Percentiles rank a stretch among this genome's conserved stretches.
Evolutionary conservation across 2,113 vertebrate species (phyloP).

Genomic region (Nibea albiflora): DNA sequence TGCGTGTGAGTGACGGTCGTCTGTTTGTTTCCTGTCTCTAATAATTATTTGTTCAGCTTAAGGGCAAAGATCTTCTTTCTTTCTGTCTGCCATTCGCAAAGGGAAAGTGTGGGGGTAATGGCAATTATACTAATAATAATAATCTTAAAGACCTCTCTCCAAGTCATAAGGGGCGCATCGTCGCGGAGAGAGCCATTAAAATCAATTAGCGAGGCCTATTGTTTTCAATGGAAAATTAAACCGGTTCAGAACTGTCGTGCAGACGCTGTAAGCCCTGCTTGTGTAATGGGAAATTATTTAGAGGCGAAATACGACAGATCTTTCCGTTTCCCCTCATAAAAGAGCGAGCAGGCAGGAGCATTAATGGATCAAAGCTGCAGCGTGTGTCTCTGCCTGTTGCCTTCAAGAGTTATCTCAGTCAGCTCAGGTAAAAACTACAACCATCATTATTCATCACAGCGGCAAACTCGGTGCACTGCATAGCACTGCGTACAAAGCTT

Average conservation of each 20-base stretch:
- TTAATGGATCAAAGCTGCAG: slow-evolving; percentile 73
- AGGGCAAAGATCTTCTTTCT: slow-evolving; percentile 89
- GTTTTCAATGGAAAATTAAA: slow-evolving; percentile 89
- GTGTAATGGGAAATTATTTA: slow-evolving; percentile 95
- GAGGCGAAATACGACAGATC: slow-evolving; percentile 81
- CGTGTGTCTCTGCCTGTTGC: slow-evolving; percentile 71
- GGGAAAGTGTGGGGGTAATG: slow-evolving; percentile 87
- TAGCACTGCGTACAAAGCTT: not conserved
- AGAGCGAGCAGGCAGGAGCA: slow-evolving; percentile 79
- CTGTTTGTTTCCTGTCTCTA: slow-evolving; percentile 98
- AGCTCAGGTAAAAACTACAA: slow-evolving; percentile 27
- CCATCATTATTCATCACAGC: slow-evolving; percentile 2
- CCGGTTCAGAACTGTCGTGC: slow-evolving; percentile 87
- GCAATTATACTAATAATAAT: slow-evolving; percentile 99
- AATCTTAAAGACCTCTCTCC: slow-evolving; percentile 99
- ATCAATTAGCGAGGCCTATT: slow-evolving; percentile 99
- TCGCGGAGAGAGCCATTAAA: slow-evolving; percentile 99
- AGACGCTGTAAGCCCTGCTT: slow-evolving; percentile 83
- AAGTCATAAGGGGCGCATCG: slow-evolving; percentile 97
- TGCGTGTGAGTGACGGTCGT: slow-evolving; percentile 80
- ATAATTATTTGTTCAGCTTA: slow-evolving; percentile 99
- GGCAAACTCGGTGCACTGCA: not conserved
- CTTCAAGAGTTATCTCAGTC: slow-evolving; percentile 45
- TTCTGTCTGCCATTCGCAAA: slow-evolving; percentile 85
- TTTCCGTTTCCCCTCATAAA: slow-evolving; percentile 89